Evolutionary conservation across 2,113 vertebrate species (phyloP).

Genomic region (Burhinus oedicnemus): DNA sequence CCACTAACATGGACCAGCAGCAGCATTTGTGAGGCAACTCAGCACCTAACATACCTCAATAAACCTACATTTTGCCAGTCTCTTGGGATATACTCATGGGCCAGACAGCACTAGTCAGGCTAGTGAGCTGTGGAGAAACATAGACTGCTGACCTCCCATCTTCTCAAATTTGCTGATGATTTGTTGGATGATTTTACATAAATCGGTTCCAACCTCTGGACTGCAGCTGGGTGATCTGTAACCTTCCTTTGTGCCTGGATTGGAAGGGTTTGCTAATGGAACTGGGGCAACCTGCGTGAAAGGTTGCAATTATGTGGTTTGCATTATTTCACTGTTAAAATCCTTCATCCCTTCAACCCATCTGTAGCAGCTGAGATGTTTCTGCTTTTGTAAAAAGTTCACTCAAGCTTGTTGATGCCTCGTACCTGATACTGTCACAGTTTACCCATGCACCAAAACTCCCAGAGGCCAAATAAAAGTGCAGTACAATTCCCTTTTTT

Average conservation of each 20-base stretch:
- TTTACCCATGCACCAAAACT: neutral
- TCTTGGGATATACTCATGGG: neutral
- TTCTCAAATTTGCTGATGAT: neutral
- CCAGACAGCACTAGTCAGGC: neutral
- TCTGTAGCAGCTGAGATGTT: neutral
- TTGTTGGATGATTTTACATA: neutral
- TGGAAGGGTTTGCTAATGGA: neutral
- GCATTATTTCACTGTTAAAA: neutral
- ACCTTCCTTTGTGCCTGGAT: neutral
- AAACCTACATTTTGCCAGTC: neutral
- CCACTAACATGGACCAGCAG: neutral
- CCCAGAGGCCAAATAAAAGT: neutral
- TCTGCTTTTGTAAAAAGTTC: neutral
- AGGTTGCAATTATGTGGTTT: neutral
- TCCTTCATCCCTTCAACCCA: neutral
- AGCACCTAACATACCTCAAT: neutral
- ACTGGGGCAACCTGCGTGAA: neutral
- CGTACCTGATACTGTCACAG: neutral
- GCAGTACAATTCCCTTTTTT: neutral
- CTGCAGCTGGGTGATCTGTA: neutral
- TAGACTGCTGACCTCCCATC: neutral
- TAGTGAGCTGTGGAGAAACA: neutral
- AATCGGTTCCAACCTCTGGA: neutral
- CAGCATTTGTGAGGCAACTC: neutral
- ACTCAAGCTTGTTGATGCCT: neutral